Evolutionary conservation across 2,113 vertebrate genomes (phyloP).

Genomic region (Cephalopterus ornatus): DNA sequence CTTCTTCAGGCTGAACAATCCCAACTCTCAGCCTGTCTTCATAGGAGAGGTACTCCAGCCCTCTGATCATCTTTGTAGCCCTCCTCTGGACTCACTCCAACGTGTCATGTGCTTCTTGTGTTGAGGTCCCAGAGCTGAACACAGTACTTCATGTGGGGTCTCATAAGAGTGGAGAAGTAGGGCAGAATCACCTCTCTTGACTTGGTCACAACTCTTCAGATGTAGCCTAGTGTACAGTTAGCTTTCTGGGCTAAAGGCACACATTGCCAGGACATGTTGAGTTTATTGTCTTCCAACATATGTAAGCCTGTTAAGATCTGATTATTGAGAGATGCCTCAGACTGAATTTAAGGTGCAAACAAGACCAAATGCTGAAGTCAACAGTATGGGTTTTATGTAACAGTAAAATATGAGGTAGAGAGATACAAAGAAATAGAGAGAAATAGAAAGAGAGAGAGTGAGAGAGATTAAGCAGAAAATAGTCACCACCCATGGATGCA

Average conservation of each 20-base stretch:
- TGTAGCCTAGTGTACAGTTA: neutral
- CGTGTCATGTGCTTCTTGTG: neutral
- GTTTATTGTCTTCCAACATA: neutral
- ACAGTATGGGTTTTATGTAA: neutral
- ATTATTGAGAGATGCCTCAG: neutral
- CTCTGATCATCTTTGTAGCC: neutral
- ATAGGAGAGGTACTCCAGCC: neutral
- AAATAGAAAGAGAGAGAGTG: neutral
- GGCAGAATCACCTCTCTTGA: neutral
- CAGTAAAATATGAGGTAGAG: neutral
- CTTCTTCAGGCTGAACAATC: neutral
- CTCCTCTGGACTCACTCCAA: rapidly evolving
- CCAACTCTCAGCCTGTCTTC: neutral
- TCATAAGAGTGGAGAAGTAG: neutral
- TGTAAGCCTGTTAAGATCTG: neutral
- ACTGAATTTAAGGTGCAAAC: neutral
- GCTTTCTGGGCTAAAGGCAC: neutral
- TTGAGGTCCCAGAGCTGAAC: neutral
- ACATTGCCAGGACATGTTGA: neutral
- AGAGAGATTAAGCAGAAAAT: no score
- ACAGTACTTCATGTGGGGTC: rapidly evolving
- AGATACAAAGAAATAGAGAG: neutral
- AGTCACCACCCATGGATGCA: no score
- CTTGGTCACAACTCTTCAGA: neutral
- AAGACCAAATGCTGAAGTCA: neutral